These are phyloP conservation scores for Aspidoscelis tigris DNA, from an alignment of 2,113 vertebrate genomes.

Conservation along the genomic window DNA sequence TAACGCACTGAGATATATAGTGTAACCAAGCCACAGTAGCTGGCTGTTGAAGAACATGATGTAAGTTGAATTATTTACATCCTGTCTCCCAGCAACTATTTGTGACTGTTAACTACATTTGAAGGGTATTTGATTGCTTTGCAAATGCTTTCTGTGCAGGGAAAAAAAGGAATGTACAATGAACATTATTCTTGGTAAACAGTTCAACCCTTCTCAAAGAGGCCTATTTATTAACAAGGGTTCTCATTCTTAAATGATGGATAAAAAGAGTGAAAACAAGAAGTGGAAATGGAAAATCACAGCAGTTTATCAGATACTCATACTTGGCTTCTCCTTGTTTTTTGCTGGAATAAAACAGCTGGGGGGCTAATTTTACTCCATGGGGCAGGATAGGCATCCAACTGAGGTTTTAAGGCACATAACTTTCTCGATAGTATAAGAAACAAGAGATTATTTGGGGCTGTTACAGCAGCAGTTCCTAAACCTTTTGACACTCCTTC, in stretches of 20 bases:
- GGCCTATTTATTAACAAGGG: slow-evolving; percentile 70
- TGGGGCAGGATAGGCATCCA: slow-evolving; percentile 49
- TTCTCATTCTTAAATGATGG: slow-evolving; percentile 67
- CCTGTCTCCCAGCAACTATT: slow-evolving; percentile 23
- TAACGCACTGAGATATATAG: too few relatives aligned
- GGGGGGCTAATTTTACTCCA: slow-evolving; percentile 60
- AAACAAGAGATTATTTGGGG: background rate
- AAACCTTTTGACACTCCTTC: too few relatives aligned
- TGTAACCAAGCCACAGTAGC: slow-evolving; percentile 18
- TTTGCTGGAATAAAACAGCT: slow-evolving; percentile 52
- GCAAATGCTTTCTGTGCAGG: slow-evolving; percentile 29
- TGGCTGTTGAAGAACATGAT: slow-evolving; percentile 28
- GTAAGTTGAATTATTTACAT: slow-evolving; percentile 41
- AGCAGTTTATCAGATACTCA: slow-evolving; percentile 67
- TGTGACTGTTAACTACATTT: slow-evolving; percentile 33
- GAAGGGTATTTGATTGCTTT: slow-evolving; percentile 42
- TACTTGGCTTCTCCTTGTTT: slow-evolving; percentile 67
- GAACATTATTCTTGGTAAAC: slow-evolving; percentile 69
- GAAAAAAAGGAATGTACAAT: slow-evolving; percentile 39
- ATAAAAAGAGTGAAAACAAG: slow-evolving; percentile 71
- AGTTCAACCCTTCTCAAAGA: slow-evolving; percentile 68
- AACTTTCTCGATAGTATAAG: slow-evolving; percentile 44
- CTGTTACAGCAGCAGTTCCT: too few relatives aligned
- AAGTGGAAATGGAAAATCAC: slow-evolving; percentile 70
- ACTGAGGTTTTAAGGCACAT: slow-evolving; percentile 55